Evolutionary conservation across 2,113 vertebrate species (phyloP).

Genomic region (Salvelinus sp.): DNA sequence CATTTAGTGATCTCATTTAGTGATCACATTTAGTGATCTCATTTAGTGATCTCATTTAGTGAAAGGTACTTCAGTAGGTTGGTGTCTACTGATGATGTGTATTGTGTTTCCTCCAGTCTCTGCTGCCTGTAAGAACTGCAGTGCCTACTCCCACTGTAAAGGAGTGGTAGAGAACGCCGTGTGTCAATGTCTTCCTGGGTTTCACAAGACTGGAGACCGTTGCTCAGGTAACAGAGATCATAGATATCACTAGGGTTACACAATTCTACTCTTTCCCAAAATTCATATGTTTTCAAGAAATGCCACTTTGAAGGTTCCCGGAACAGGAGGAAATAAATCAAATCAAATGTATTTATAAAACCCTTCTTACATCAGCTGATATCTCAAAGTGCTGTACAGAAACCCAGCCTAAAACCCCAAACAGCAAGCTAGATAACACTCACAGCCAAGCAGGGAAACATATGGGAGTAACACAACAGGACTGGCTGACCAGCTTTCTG

Average conservation of each 20-base stretch:
- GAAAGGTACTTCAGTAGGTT: background rate
- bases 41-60: too few species aligned
- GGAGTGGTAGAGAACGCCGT: constrained; percentile 38
- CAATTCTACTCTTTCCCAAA: background rate
- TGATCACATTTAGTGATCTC: too few species aligned
- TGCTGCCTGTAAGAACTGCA: constrained; percentile 75
- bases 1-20: too few species aligned
- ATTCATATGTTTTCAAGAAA: background rate
- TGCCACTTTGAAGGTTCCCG: background rate
- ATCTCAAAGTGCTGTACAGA: too few species aligned
- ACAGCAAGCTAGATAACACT: too few species aligned
- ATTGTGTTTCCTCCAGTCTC: constrained; percentile 70
- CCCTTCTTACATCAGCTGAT: too few species aligned
- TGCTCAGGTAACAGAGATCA: constrained; percentile 58
- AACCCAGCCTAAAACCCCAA: too few species aligned
- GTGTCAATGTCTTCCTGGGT: constrained; percentile 83
- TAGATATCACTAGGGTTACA: background rate
- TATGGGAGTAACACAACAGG: too few species aligned
- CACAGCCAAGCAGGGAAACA: too few species aligned
- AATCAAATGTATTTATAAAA: too few species aligned
- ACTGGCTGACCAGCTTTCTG: too few species aligned
- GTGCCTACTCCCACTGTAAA: constrained; percentile 76
- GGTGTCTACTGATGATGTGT: background rate
- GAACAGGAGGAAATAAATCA: too few species aligned
- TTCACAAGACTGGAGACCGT: constrained; percentile 53